Conservation (phyloP, 2,888 invertebrate genomes). For the Agriopis marginaria region DNA sequence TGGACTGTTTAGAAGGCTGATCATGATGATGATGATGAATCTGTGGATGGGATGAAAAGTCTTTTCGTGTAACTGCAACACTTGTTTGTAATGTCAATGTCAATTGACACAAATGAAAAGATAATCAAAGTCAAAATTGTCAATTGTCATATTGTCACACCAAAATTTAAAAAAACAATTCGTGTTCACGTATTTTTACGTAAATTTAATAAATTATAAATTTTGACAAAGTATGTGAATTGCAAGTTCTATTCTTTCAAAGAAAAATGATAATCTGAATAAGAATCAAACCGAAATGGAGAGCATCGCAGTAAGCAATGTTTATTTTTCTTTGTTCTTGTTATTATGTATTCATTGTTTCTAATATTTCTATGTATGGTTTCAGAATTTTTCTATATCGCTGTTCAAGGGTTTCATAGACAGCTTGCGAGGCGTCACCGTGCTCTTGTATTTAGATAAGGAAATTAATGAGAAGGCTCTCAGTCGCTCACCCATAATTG, state of each 20-base stretch:
- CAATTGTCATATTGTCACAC: too few species aligned
- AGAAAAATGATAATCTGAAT: conserved; percentile 19
- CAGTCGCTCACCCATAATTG: conserved; percentile 84
- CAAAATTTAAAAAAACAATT: conserved; percentile 3
- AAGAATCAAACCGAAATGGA: conserved; percentile 40
- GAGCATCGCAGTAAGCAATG: conserved; percentile 46
- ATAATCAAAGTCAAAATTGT: too few species aligned
- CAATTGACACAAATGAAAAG: too few species aligned
- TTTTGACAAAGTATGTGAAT: conserved; percentile 21
- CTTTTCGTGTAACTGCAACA: too few species aligned
- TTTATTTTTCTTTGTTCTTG: conserved; percentile 38
- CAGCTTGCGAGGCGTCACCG: conserved; percentile 91
- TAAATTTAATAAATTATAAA: conserved; percentile 6
- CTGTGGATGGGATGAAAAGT: too few species aligned
- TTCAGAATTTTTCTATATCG: conserved; percentile 88
- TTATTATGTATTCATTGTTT: conserved; percentile 49
- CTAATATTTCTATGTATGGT: conserved; percentile 54
- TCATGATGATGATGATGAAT: too few species aligned
- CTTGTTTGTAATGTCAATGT: too few species aligned
- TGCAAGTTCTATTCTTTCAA: not conserved
- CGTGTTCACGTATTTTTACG: conserved; percentile 13
- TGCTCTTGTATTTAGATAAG: conserved; percentile 92
- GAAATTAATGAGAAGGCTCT: conserved; percentile 89
- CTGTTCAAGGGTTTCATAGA: conserved; percentile 91
- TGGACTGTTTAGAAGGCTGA: too few species aligned